Evolutionary conservation across 2,113 vertebrate genomes (phyloP).

Genomic region (Notechis scutatus): DNA sequence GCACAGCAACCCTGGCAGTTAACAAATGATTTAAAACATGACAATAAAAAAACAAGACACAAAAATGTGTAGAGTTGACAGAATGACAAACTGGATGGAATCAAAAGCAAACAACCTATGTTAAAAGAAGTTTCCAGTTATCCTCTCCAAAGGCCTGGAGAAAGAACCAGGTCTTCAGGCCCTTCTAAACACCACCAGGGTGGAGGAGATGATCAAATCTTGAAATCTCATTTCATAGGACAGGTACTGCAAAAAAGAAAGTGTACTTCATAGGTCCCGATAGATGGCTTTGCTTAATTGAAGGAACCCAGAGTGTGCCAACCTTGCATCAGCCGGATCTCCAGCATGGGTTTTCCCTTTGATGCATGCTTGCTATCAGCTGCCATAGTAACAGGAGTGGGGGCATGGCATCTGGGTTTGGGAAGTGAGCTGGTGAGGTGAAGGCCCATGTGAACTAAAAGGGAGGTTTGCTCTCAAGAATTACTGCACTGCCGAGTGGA

Average conservation of each 20-base stretch:
- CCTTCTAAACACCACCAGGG: neutral
- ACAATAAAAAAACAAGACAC: neutral
- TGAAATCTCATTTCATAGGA: neutral
- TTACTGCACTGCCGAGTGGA: no score
- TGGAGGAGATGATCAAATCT: neutral
- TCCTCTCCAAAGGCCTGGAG: neutral
- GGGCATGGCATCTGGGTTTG: no score
- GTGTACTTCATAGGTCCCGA: neutral
- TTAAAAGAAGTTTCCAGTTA: neutral
- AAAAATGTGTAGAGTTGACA: neutral
- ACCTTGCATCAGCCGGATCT: neutral
- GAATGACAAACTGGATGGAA: neutral
- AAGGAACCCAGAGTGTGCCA: neutral
- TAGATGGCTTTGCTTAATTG: neutral
- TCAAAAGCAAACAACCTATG: neutral
- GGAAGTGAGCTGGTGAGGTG: no score
- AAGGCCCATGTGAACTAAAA: no score
- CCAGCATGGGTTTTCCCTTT: no score
- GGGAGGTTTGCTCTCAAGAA: no score
- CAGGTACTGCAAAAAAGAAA: neutral
- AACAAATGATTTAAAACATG: neutral
- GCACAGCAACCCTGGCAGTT: neutral
- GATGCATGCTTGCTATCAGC: no score
- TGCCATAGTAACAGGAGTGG: no score
- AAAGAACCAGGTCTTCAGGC: neutral